Conservation (phyloP, 2,797 vertebrate genomes). For the Carcharodon carcharias region DNA sequence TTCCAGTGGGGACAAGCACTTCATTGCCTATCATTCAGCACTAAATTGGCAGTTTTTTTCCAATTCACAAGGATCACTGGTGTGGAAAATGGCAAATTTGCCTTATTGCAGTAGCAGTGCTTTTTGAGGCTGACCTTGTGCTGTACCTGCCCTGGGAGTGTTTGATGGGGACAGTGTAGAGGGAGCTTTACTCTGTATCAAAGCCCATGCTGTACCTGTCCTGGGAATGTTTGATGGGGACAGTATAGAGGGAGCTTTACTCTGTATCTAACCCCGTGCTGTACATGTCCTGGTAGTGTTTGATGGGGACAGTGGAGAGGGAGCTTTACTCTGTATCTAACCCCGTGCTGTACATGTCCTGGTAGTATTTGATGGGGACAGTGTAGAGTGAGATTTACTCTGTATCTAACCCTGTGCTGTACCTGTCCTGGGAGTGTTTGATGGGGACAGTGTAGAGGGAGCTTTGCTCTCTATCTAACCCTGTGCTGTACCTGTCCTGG, state of each 20-base stretch:
- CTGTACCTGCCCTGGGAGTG: neutral
- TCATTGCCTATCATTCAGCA: neutral
- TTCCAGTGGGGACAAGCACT: neutral
- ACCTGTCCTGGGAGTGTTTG: too few relatives aligned
- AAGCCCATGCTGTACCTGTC: neutral
- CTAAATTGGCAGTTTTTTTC: neutral
- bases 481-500: too few relatives aligned
- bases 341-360: too few relatives aligned
- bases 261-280: neutral
- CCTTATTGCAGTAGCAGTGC: neutral
- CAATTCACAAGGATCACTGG: neutral
- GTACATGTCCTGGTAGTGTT: too few relatives aligned
- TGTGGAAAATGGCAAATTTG: neutral
- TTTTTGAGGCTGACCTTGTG: neutral
- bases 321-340: too few relatives aligned
- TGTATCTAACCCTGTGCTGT: too few relatives aligned
- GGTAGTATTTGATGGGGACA: neutral
- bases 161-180: neutral
- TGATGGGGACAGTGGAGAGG: too few relatives aligned
- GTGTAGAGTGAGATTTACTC: too few relatives aligned
- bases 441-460: too few relatives aligned
- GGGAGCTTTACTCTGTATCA: neutral
- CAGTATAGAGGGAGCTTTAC: neutral
- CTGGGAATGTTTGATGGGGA: neutral
- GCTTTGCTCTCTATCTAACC: too few relatives aligned